phyloP scores from a whole-genome alignment of 2,888 invertebrate genomes.

The Eupithecia insigniata region DNA sequence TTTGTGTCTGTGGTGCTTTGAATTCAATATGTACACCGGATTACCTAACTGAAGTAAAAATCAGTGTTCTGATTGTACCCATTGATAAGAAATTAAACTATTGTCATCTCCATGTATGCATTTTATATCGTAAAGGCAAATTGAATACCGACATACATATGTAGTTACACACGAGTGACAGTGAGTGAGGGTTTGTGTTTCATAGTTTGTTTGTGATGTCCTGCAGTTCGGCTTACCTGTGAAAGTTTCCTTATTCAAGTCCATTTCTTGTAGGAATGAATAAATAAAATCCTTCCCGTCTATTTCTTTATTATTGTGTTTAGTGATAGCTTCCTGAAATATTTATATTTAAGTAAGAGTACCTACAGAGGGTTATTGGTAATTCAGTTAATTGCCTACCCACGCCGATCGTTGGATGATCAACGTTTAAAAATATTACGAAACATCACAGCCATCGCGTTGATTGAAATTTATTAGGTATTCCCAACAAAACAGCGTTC shows the following conservation, averaged over 20 bases:
- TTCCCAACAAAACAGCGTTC: not conserved
- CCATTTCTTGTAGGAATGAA: slow-evolving; percentile 85
- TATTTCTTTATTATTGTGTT: slow-evolving; percentile 75
- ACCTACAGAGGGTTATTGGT: too few species aligned
- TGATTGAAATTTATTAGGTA: not conserved
- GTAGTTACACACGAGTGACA: not conserved
- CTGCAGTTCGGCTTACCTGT: slow-evolving; percentile 56
- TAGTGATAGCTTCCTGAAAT: slow-evolving; percentile 78
- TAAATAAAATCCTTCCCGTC: slow-evolving; percentile 85
- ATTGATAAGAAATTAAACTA: not conserved
- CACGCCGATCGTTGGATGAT: not conserved
- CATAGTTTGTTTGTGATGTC: not conserved
- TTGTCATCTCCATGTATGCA: not conserved
- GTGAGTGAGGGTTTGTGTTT: not conserved
- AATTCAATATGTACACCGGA: not conserved
- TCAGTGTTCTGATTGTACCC: not conserved
- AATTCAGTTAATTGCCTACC: too few species aligned
- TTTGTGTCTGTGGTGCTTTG: not conserved
- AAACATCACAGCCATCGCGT: not conserved
- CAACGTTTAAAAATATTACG: too few species aligned
- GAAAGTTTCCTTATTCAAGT: slow-evolving; percentile 65
- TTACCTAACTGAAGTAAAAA: not conserved
- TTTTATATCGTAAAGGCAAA: not conserved
- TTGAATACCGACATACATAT: too few species aligned
- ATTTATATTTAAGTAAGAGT: not conserved